phyloP scores from a whole-genome alignment of 2,797 vertebrate species.

The Lutjanus argentimaculatus region DNA sequence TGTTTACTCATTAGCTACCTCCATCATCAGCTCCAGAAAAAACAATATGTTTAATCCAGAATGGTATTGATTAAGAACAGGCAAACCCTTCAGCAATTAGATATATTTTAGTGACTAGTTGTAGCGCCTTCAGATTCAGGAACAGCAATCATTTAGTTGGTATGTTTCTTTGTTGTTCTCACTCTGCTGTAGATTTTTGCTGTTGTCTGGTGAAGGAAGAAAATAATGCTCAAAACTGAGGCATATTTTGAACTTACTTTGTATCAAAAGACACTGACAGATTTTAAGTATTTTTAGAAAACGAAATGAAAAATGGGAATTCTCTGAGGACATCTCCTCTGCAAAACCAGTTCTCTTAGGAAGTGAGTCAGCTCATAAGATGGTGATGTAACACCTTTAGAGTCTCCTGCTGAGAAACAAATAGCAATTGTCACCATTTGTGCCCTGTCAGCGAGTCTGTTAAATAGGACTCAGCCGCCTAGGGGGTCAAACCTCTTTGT shows the following conservation, averaged over 20 bases:
- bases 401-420: constrained; percentile 65
- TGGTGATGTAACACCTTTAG: constrained; percentile 58
- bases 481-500: constrained; percentile 52
- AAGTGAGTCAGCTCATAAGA: constrained; percentile 31
- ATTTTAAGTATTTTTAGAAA: constrained; percentile 10
- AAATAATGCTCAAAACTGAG: not conserved
- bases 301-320: too few relatives aligned
- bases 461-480: constrained; percentile 54
- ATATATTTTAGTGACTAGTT: constrained; percentile 12
- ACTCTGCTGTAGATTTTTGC: not conserved
- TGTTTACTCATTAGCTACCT: too few relatives aligned
- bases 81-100: not conserved
- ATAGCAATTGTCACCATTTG: constrained; percentile 65
- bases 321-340: constrained; percentile 8
- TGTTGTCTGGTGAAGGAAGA: not conserved
- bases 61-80: too few relatives aligned
- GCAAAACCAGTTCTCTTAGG: constrained; percentile 19
- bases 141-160: not conserved
- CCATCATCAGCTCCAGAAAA: too few relatives aligned
- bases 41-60: too few relatives aligned
- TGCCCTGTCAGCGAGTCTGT: constrained; percentile 61
- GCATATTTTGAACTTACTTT: constrained; percentile 15
- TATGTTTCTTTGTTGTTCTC: not conserved
- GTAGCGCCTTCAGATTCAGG: not conserved
- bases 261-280: not conserved